Percentiles rank a stretch among this genome's conserved stretches.
phyloP scores from a whole-genome alignment of 2,797 vertebrate genomes.

The Paguma larvata region DNA sequence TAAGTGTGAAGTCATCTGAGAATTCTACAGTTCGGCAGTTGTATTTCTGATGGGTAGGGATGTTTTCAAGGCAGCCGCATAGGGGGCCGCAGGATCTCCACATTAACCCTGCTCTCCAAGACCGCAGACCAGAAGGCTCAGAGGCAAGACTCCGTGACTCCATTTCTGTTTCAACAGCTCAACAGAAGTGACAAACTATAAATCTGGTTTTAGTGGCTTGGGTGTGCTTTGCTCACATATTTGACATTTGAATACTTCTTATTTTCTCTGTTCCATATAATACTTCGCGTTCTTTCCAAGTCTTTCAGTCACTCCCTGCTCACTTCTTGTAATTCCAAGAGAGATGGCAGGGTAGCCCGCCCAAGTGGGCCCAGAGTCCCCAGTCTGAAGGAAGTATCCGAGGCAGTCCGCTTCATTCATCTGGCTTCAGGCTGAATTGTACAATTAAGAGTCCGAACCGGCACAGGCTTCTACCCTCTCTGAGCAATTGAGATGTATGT shows the following conservation, averaged over 20 bases:
- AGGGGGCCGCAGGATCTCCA: not conserved
- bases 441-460: not conserved
- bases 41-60: not conserved
- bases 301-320: not conserved
- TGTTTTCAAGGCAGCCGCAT: not conserved
- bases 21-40: not conserved
- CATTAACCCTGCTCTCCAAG: not conserved
- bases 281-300: not conserved
- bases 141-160: not conserved
- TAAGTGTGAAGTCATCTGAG: not conserved
- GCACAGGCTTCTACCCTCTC: not conserved
- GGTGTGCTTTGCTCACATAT: not conserved
- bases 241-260: not conserved
- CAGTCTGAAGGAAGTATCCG: not conserved
- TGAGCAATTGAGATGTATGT: accelerated
- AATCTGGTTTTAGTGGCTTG: not conserved
- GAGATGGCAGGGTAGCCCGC: not conserved
- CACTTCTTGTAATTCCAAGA: not conserved
- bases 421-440: not conserved
- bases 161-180: not conserved
- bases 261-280: not conserved
- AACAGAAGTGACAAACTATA: not conserved
- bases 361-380: not conserved
- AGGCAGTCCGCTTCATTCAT: not conserved
- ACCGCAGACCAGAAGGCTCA: not conserved